Evolutionary conservation across 2,113 vertebrate species (phyloP), one percentile per base, ranked within the genome.

Genomic region (Spea multiplicata): DNA sequence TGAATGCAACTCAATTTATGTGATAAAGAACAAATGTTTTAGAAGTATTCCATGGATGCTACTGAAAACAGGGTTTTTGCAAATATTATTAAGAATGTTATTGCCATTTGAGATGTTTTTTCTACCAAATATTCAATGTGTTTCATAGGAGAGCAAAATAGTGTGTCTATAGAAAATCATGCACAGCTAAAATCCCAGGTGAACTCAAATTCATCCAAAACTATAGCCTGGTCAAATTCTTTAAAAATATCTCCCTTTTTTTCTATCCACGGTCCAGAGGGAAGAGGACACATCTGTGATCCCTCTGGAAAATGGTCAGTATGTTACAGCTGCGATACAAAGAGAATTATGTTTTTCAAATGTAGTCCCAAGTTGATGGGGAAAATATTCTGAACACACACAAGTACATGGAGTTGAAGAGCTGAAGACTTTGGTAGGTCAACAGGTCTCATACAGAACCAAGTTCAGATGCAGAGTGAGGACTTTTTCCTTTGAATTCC

Each of bases 321-420:
- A 84, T 85, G 82, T 89, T 83, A 87, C 88, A 91, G 89, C 88
- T 92, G 89, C 85, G 87, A 90, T 79, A 85, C 72, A 85, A 88
- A 87, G 80, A 86, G 73, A 85, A 85, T 66, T 88, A 83, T 82
- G 80, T 80, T 64, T 80, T 74, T 80, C 62, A 74, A 82, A 85
- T 88, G 84, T 83, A 83, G 86, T 74, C 72, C 74, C 44, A 72
- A 81, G 83, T 84, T 89, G 83, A 83, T 88, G 80, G 89, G 83
- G 84, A 74, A 76, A 64, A 67, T 84, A 82, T 67, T 81, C 83
- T 84, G 81, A 85, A 83, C 66, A 55, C 45, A 86, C 57, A 80
- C 61, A 84, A 86, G 71, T 66, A 73, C 76, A 81, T 14, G 16
- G 74, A 44, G 46, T 16, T 76, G 68, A 85, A n/a, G 45, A 76